These are phyloP conservation scores for Etheostoma cragini DNA, from an alignment of 2,113 vertebrate genomes.

Conservation along the genomic window DNA sequence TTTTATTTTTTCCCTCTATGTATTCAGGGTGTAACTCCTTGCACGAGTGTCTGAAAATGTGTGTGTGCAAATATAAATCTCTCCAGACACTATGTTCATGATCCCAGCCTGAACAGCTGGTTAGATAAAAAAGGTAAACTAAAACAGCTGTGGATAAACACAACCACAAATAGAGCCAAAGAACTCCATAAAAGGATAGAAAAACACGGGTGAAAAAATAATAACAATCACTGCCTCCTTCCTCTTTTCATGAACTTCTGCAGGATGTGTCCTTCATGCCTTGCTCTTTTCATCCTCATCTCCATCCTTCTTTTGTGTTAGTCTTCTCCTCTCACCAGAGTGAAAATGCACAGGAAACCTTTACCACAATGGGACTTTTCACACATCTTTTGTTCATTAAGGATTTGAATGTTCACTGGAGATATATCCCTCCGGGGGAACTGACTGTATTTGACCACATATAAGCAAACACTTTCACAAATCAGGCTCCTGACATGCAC, in stretches of 20 bases:
- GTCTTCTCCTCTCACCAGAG: conserved; percentile 62
- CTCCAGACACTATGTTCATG: conserved; percentile 4
- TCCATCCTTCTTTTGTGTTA: conserved; percentile 78
- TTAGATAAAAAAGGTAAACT: conserved; percentile 24
- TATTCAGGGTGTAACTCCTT: conserved; percentile 13
- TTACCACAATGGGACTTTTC: conserved; percentile 65
- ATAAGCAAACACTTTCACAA: conserved; percentile 53
- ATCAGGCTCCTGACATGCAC: conserved; percentile 54
- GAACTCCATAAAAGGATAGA: conserved; percentile 33
- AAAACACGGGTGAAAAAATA: conserved; percentile 68
- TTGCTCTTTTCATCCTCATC: conserved; percentile 66
- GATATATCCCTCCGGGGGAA: conserved; percentile 30
- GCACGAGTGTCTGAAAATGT: background rate
- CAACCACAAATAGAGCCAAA: conserved; percentile 54
- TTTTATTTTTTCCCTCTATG: conserved; percentile 27
- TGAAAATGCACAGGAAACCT: conserved; percentile 73
- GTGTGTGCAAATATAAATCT: conserved; percentile 28
- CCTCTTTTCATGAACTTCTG: conserved; percentile 66
- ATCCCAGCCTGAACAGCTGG: conserved; percentile 59
- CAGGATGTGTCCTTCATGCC: conserved; percentile 80
- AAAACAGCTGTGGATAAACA: conserved; percentile 74
- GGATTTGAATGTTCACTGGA: conserved; percentile 41
- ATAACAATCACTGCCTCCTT: conserved; percentile 75
- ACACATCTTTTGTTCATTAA: conserved; percentile 66
- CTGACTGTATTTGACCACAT: conserved; percentile 27